phyloP scores from a whole-genome alignment of 2,797 vertebrate genomes.

The Euthynnus affinis region DNA sequence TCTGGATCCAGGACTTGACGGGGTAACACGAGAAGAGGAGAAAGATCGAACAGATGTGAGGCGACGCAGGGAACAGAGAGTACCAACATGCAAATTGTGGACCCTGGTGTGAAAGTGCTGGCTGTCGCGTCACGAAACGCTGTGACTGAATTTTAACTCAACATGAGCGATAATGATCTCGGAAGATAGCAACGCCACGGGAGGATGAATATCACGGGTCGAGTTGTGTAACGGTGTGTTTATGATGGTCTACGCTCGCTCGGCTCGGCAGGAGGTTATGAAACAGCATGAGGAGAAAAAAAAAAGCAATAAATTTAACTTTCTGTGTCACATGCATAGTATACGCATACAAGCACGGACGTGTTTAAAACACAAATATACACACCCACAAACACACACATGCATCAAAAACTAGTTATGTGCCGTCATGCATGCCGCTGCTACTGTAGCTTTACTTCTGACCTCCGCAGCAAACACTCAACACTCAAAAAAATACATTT shows the following conservation, averaged over 20 bases:
- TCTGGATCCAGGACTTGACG: neutral
- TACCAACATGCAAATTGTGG: conserved; percentile 17
- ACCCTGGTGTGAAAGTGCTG: conserved; percentile 28
- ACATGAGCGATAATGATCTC: conserved; percentile 15
- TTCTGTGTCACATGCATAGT: neutral
- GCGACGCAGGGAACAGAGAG: conserved; percentile 3
- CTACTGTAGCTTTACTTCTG: neutral
- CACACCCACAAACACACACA: neutral
- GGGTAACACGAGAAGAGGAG: neutral
- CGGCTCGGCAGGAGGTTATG: neutral
- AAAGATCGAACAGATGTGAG: neutral
- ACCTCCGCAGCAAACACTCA: neutral
- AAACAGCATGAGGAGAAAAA: too few species aligned
- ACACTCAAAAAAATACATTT: too few species aligned
- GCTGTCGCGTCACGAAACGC: conserved; percentile 10
- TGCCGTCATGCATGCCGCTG: neutral
- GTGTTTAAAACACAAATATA: neutral
- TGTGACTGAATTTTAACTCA: conserved; percentile 18
- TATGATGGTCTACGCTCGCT: neutral
- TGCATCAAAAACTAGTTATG: neutral
- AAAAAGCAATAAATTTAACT: neutral
- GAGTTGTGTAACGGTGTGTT: neutral
- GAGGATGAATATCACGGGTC: neutral
- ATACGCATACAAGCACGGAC: neutral
- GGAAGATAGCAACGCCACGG: neutral